Evolutionary conservation across 2,797 vertebrate species (phyloP).

Genomic region (Labeo calbasu): DNA sequence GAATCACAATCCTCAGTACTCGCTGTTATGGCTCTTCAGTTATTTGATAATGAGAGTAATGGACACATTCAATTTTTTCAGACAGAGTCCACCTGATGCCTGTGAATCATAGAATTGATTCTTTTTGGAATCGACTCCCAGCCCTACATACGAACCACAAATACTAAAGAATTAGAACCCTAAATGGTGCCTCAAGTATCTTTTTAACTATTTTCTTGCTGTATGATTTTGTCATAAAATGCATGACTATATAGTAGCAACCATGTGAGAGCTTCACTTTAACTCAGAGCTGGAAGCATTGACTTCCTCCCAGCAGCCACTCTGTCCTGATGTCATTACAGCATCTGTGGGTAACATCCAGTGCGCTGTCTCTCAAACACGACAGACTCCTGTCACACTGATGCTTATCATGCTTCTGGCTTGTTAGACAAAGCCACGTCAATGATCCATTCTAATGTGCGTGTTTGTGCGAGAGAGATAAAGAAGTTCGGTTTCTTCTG

Average conservation of each 20-base stretch:
- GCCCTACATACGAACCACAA: not conserved
- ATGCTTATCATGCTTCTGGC: constrained; percentile 38
- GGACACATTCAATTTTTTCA: not conserved
- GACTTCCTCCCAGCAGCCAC: too few relatives aligned
- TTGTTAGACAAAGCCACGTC: constrained; percentile 9
- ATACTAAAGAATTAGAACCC: not conserved
- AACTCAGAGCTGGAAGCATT: not conserved
- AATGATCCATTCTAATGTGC: not conserved
- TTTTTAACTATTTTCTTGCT: not conserved
- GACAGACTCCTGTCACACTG: constrained; percentile 44
- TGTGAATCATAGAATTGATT: not conserved
- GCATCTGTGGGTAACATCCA: too few relatives aligned
- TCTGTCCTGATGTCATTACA: not conserved
- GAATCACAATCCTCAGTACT: not conserved
- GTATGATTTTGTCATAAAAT: not conserved
- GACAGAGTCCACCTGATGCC: not conserved
- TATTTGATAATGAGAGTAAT: not conserved
- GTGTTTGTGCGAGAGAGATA: constrained; percentile 3
- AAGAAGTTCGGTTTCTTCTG: not conserved
- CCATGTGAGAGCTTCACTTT: not conserved
- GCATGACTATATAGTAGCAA: not conserved
- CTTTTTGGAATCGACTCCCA: not conserved
- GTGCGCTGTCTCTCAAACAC: constrained; percentile 34
- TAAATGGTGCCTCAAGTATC: not conserved
- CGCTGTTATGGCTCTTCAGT: not conserved